Evolutionary conservation across 2,888 invertebrate genomes (phyloP).

Genomic region (Gymnoscelis rufifasciata): DNA sequence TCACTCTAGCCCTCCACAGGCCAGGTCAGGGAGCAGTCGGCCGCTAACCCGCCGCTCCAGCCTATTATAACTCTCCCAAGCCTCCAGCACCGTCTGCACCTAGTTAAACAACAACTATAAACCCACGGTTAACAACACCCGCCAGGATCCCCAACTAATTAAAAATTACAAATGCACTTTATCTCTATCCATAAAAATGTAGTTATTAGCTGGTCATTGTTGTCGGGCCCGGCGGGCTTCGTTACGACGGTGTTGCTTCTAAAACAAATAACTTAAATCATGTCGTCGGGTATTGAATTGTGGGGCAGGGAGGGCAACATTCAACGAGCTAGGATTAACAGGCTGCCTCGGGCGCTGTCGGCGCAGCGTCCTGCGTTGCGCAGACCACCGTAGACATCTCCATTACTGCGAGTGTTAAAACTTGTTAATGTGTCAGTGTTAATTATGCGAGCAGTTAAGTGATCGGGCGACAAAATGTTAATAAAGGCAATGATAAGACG

Average conservation of each 20-base stretch:
- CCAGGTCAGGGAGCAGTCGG: too few species aligned
- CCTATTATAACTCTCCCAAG: too few species aligned
- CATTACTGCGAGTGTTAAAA: constrained; percentile 75
- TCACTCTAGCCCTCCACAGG: too few species aligned
- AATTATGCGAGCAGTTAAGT: constrained; percentile 72
- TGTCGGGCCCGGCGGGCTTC: constrained; percentile 45
- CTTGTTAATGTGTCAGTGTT: constrained; percentile 74
- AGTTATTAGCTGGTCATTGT: constrained; percentile 42
- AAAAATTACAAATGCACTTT: constrained; percentile 40
- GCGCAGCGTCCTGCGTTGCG: constrained; percentile 38
- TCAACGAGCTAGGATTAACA: constrained; percentile 63
- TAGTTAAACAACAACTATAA: constrained; percentile 21
- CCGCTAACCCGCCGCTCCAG: too few species aligned
- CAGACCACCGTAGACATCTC: constrained; percentile 56
- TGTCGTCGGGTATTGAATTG: constrained; percentile 47
- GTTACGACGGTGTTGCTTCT: constrained; percentile 53
- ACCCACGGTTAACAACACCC: constrained; percentile 5
- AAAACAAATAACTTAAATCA: constrained; percentile 70
- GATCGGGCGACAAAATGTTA: constrained; percentile 76
- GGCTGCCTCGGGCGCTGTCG: constrained; percentile 25
- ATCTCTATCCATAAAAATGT: constrained; percentile 40
- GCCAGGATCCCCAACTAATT: constrained; percentile 28
- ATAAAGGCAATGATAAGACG: constrained; percentile 60
- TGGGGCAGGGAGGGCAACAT: constrained; percentile 54
- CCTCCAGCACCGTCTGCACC: not conserved